phyloP scores from a whole-genome alignment of 92 coral and sea anemone genomes.

The Porites cylindrica region DNA sequence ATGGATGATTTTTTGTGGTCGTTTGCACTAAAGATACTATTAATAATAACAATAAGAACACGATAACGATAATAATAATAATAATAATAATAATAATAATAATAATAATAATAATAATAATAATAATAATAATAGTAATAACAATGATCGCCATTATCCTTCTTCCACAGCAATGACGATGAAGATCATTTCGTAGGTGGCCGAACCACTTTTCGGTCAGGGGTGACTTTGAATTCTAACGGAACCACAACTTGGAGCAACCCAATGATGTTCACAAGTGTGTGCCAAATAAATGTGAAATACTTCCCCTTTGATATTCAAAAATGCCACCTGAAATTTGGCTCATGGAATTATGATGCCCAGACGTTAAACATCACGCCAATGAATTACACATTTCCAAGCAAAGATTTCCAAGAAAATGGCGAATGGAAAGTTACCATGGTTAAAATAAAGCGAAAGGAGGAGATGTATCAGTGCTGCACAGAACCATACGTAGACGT shows the following conservation, averaged over 20 bases:
- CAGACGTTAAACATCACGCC: slow-evolving; percentile 68
- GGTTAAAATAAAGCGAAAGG: slow-evolving; percentile 55
- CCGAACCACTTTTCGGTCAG: slow-evolving; percentile 63
- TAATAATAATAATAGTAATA: too few species aligned
- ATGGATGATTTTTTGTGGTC: too few species aligned
- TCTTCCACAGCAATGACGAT: slow-evolving; percentile 74
- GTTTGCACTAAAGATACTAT: too few species aligned
- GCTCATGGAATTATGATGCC: slow-evolving; percentile 81
- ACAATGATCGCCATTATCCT: neutral
- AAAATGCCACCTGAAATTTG: slow-evolving; percentile 81
- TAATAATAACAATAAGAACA: too few species aligned
- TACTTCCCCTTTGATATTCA: slow-evolving; percentile 91
- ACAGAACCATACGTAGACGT: slow-evolving; percentile 68
- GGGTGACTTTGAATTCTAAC: slow-evolving; percentile 58
- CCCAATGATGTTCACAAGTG: slow-evolving; percentile 78
- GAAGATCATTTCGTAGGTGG: slow-evolving; percentile 91
- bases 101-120: too few species aligned
- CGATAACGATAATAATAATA: too few species aligned
- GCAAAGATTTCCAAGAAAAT: slow-evolving; percentile 68
- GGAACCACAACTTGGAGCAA: slow-evolving; percentile 80
- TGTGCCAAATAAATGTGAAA: slow-evolving; percentile 78
- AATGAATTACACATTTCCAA: slow-evolving; percentile 56
- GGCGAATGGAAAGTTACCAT: slow-evolving; percentile 87
- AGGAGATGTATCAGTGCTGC: slow-evolving; percentile 67
- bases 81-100: too few species aligned